Base-by-base conservation (phyloP, 2,888 invertebrate genomes). In the Drosophila algonquin region DNA sequence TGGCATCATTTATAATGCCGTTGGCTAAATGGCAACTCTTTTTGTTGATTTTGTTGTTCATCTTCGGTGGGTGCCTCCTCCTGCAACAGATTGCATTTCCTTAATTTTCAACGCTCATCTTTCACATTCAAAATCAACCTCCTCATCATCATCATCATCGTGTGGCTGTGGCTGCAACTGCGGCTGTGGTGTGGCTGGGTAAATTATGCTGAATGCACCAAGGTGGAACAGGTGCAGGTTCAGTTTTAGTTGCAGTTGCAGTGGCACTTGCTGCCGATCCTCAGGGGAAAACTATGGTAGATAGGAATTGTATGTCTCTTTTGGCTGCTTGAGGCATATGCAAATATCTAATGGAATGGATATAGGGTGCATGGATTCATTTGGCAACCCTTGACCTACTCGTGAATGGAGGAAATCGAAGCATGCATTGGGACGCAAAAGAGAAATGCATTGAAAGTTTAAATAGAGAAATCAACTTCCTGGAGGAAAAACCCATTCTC, bases 1-100 rank as follows among this genome's bases (percentile, higher is more conserved):
- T 63, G 73, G 81, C 75, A 74, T 84, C 83, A 84, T 84, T 87
- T 89, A 87, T 89, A 89, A 76, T 81, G 87, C 87, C 73, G 87
- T 87, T 79, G 79, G 87, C 76, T 79, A 89, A 87, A 80, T 77
- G 72, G 62, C 70, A 82, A 68, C 60, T 83, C 57, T 45, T 78
- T 61, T 45, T 78, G 61, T 78, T 65, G 62, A 57, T 69, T 74
- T 77, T 77, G 61, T 69, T 70, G 70, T 76, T 64, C 58, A 48
- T 59, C 70, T 48, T 54, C 53, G 46, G 58, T 77, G 62, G 74
- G 67, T 73, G 70, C 77, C 73, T 59, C 65, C 71, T 81, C 79
- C 69, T 76, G 64, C 63, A 44, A 51, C 67, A 45, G 67, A 70
- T 63, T 70, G 71, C 74, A 87, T 79, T 84, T 83, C 83, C 83